phyloP scores from a whole-genome alignment of 2,797 vertebrate genomes.

The Labroides dimidiatus region DNA sequence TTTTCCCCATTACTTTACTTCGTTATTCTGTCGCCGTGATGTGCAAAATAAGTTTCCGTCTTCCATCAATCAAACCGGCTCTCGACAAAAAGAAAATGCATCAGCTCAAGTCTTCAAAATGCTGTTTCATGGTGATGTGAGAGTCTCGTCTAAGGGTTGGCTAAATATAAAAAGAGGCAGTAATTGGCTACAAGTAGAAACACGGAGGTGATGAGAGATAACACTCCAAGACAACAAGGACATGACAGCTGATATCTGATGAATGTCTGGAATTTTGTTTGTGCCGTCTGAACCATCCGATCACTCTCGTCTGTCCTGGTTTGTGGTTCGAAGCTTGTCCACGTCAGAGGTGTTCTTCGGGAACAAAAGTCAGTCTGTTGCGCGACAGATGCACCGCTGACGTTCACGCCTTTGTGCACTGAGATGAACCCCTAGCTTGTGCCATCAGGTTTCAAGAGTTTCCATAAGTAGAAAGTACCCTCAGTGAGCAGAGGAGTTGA shows the following conservation, averaged over 20 bases:
- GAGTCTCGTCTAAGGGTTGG: constrained; percentile 8
- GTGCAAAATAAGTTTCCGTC: not conserved
- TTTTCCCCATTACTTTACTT: constrained; percentile 11
- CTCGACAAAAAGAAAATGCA: constrained; percentile 7
- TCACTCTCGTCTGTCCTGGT: constrained; percentile 40
- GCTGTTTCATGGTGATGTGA: not conserved
- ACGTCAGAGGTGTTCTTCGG: constrained; percentile 31
- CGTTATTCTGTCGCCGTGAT: constrained; percentile 8
- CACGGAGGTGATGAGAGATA: constrained; percentile 22
- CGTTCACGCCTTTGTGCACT: constrained; percentile 28
- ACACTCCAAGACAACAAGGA: constrained; percentile 4
- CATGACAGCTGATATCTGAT: constrained; percentile 28
- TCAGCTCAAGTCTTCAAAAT: not conserved
- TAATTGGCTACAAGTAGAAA: constrained; percentile 21
- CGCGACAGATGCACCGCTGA: constrained; percentile 29
- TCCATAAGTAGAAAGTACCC: constrained; percentile 1
- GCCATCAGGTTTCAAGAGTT: not conserved
- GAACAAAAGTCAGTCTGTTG: constrained; percentile 35
- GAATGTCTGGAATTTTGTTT: constrained; percentile 54
- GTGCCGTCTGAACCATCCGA: constrained; percentile 18
- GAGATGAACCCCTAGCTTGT: constrained; percentile 21
- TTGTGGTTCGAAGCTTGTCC: constrained; percentile 2
- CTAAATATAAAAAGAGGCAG: not conserved
- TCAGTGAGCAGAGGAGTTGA: not conserved
- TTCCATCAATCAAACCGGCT: constrained; percentile 3